A percentile compares a stretch with the other conserved stretches of the same genome.
Evolutionary conservation across 2,888 invertebrate genomes (phyloP).

Genomic region (Tetanocera ferruginea): DNA sequence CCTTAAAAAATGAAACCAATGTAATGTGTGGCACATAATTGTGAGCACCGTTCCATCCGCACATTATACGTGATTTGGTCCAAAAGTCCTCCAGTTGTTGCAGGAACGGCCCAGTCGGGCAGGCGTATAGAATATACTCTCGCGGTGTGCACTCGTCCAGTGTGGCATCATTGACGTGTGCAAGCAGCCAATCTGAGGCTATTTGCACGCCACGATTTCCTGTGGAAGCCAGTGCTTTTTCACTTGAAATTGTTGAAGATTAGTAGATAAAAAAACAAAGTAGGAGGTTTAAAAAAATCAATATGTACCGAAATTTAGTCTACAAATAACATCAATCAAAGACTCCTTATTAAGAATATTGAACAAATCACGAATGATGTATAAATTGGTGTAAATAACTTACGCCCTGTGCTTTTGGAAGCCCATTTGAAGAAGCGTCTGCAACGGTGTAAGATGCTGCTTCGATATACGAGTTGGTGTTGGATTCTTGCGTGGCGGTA

Average conservation of each 20-base stretch:
- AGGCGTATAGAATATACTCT: constrained; percentile 90
- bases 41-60: constrained; percentile 92
- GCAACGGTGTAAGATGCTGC: constrained; percentile 81
- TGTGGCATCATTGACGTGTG: constrained; percentile 87
- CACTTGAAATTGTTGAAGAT: constrained; percentile 71
- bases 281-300: neutral
- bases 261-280: neutral
- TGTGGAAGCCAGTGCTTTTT: constrained; percentile 91
- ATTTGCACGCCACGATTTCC: constrained; percentile 89
- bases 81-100: constrained; percentile 81
- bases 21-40: constrained; percentile 93
- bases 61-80: constrained; percentile 79
- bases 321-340: neutral
- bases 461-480: constrained; percentile 81
- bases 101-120: constrained; percentile 79
- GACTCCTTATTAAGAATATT: neutral
- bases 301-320: neutral
- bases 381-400: constrained; percentile 68
- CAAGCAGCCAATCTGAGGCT: constrained; percentile 91
- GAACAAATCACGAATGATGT: neutral
- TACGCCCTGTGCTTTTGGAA: constrained; percentile 91
- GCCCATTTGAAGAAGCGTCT: constrained; percentile 89
- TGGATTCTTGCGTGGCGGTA: constrained; percentile 83
- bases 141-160: constrained; percentile 83
- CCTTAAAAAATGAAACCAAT: constrained; percentile 89